Conservation (phyloP, 1,140 invertebrate species). For the Ceratosolen fusciceps region DNA sequence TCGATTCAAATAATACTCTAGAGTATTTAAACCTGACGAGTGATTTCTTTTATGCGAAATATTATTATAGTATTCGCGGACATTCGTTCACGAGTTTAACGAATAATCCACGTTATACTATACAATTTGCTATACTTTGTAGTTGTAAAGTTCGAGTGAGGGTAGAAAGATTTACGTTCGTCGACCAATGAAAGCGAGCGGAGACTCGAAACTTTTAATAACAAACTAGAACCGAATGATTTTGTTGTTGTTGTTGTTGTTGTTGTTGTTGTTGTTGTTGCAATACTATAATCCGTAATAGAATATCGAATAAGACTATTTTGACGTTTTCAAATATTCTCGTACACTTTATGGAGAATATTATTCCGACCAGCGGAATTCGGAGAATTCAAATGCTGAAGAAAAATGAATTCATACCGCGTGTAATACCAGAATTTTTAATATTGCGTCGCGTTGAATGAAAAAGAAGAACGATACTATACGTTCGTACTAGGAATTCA, state of each 20-base stretch:
- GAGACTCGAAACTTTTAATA: too few relatives aligned
- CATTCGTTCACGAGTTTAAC: background rate
- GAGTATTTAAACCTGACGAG: background rate
- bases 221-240: too few relatives aligned
- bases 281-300: background rate
- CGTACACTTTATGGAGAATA: background rate
- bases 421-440: background rate
- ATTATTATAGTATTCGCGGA: background rate
- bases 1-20: conserved; percentile 10
- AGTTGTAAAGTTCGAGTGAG: background rate
- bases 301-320: background rate
- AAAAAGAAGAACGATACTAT: too few relatives aligned
- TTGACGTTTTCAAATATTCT: background rate
- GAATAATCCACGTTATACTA: too few relatives aligned
- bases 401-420: background rate
- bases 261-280: too few relatives aligned
- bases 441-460: background rate
- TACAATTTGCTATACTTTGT: too few relatives aligned
- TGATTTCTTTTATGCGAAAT: background rate
- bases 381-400: background rate
- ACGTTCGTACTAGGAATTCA: too few relatives aligned
- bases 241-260: too few relatives aligned
- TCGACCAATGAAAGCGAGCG: too few relatives aligned
- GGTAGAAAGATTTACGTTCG: too few relatives aligned
- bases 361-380: background rate